Percentiles rank a stretch among this genome's conserved stretches.
These are phyloP conservation scores for Diarsia mendica DNA, from an alignment of 2,888 invertebrate genomes.

Conservation along the genomic window DNA sequence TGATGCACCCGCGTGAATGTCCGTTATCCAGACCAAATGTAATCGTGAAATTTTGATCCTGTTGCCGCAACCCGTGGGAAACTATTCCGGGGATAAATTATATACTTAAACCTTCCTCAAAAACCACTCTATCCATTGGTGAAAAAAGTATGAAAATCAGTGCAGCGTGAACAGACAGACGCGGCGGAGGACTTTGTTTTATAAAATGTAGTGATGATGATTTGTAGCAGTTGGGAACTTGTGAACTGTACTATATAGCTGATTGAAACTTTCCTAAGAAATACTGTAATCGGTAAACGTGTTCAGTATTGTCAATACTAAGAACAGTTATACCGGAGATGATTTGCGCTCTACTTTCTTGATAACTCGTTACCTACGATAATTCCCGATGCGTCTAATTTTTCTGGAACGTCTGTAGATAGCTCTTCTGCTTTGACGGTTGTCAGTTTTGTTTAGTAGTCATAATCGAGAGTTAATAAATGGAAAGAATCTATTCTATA, in stretches of 20 bases:
- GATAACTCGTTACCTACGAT: background rate
- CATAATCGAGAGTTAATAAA: background rate
- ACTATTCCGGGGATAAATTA: too few species aligned
- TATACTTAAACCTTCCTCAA: too few species aligned
- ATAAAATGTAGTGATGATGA: too few species aligned
- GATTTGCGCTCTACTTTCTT: background rate
- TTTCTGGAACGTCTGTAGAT: background rate
- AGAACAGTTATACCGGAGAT: background rate
- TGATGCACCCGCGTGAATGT: too few species aligned
- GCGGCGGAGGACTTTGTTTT: too few species aligned
- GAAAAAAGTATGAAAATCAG: too few species aligned
- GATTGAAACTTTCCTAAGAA: background rate
- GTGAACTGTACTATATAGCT: background rate
- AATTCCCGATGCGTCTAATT: background rate
- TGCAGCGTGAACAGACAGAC: too few species aligned
- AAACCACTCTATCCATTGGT: too few species aligned
- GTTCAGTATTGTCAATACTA: background rate
- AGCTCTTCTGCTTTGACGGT: background rate
- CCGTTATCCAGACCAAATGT: too few species aligned
- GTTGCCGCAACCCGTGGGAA: too few species aligned
- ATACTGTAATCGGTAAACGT: background rate
- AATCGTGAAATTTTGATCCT: too few species aligned
- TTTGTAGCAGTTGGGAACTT: background rate
- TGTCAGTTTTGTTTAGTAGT: background rate
- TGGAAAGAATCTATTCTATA: background rate